Conservation (phyloP, 1,140 invertebrate genomes). For the Drosophila subpulchrella region DNA sequence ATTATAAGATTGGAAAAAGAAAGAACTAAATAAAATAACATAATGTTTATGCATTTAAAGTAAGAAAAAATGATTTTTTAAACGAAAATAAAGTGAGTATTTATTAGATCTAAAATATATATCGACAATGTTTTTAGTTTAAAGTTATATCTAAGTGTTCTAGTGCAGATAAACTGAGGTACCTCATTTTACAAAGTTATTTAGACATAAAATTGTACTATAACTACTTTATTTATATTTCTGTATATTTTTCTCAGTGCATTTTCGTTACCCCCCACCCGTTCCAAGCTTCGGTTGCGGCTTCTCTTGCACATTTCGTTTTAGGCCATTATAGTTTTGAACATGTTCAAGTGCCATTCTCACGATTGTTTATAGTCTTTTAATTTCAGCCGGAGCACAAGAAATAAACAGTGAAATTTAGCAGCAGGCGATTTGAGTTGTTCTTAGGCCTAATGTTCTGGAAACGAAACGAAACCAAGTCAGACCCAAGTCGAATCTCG, state of each 20-base stretch:
- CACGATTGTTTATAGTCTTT: slow-evolving; percentile 83
- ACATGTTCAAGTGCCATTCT: slow-evolving; percentile 83
- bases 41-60: neutral
- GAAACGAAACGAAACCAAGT: slow-evolving; percentile 27
- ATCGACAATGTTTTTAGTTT: no score
- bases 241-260: slow-evolving; percentile 3
- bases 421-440: slow-evolving; percentile 64
- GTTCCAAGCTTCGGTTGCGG: slow-evolving; percentile 27
- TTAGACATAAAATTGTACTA: no score
- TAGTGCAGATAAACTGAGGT: no score
- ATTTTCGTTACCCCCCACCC: slow-evolving; percentile 14
- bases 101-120: no score
- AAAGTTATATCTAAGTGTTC: neutral
- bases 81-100: no score
- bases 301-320: slow-evolving; percentile 76
- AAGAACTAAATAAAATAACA: neutral
- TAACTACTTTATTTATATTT: neutral
- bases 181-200: no score
- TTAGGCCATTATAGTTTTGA: slow-evolving; percentile 82
- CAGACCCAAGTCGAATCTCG: slow-evolving; percentile 2
- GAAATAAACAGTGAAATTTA: slow-evolving; percentile 83
- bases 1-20: neutral
- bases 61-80: no score
- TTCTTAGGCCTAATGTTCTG: slow-evolving; percentile 64
- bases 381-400: slow-evolving; percentile 77